Base-by-base conservation (phyloP, 2,113 vertebrate species). In the Barbus barbus region DNA sequence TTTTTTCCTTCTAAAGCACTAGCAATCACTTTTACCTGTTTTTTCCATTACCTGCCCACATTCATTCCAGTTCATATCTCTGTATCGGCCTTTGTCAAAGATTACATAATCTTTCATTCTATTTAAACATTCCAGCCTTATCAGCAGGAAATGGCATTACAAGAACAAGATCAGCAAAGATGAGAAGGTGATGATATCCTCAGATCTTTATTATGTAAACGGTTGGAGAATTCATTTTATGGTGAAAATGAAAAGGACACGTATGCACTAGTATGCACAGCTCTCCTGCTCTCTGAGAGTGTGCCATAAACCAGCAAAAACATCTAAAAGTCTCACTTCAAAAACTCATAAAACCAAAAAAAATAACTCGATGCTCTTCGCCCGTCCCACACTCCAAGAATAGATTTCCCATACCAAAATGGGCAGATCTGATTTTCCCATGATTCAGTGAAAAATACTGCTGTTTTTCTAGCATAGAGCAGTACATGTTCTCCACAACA, bases 111-210 rank as follows among this genome's bases (percentile, higher is more conserved):
- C 75, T 74, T 33, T 78, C 87, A 88, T 91, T 90, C 82, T 87
- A 75, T 60, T 83, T 73, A 86, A 12, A 83, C 90, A 91, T 91
- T 79, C 90, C 89, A 88, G 77, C 14, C 81, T 88, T 91, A 92
- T 93, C 91, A 87, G 85, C 85, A 92, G 91, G 91, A 92, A 92
- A 92, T 90, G n/a, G 88, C 85, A 80, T 53, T 87, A 87, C 83
- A 88, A 73, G 83, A 89, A 53, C 86, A 63, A 83, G 81, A 56
- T 74, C 76, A 69, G 83, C 84, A 58, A 58, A 78, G 82, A 73
- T 65, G 82, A 87, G 73, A 84, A 88, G 61, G 67, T 73, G 87
- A 87, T 87, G 87, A 91, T 44, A 44, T 78, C 60, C 84, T 86
- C 83, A 58, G 9, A 38, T 79, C 91, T 92, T 93, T 91, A 89